These are phyloP conservation scores for Drosophila novamexicana DNA, from an alignment of 1,140 invertebrate genomes.

Conservation along the genomic window DNA sequence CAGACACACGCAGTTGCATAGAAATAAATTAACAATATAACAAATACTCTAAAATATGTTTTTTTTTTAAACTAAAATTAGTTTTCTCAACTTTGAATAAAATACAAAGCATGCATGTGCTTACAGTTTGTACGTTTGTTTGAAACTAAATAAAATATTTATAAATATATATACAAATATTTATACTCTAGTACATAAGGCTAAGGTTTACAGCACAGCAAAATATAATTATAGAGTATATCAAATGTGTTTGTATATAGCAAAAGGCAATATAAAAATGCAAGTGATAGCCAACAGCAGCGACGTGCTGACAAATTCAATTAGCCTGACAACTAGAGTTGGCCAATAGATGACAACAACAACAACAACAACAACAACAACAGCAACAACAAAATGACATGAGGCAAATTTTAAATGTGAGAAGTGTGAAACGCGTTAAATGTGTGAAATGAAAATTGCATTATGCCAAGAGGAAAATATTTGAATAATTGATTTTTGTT, in stretches of 20 bases:
- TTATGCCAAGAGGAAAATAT: conserved; percentile 24
- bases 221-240: neutral
- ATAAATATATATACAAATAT: neutral
- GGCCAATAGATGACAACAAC: conserved; percentile 52
- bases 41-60: no score
- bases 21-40: neutral
- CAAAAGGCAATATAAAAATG: conserved; percentile 37
- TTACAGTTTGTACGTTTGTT: no score
- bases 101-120: no score
- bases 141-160: neutral
- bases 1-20: neutral
- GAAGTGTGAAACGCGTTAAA: neutral
- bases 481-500: conserved; percentile 20
- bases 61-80: no score
- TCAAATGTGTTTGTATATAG: conserved; percentile 12
- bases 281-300: conserved; percentile 60
- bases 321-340: conserved; percentile 55
- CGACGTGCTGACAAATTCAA: conserved; percentile 73
- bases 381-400: neutral
- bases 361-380: neutral
- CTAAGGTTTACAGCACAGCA: neutral
- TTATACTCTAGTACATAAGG: neutral
- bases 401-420: neutral
- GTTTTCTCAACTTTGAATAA: neutral
- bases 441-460: conserved; percentile 22